These are phyloP conservation scores for Cheracebus regulus DNA, from an alignment of 2,797 vertebrate species.

Conservation along the genomic window DNA sequence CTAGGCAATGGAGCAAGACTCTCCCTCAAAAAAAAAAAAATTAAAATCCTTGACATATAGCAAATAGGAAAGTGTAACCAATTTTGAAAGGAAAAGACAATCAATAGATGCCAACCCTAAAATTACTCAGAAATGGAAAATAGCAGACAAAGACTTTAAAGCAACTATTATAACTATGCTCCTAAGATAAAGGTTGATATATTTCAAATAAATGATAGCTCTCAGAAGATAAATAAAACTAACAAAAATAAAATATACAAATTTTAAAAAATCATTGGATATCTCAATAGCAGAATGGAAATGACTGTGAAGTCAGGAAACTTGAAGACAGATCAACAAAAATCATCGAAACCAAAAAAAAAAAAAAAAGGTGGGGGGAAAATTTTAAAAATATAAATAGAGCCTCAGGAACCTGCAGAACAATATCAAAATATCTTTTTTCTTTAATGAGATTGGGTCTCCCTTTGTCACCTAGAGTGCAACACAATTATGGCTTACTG, in stretches of 20 bases:
- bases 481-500: background rate
- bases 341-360: background rate
- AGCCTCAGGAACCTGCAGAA: background rate
- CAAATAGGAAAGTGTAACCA: background rate
- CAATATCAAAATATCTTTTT: background rate
- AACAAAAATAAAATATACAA: background rate
- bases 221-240: background rate
- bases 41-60: background rate
- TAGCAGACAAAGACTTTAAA: constrained; percentile 2
- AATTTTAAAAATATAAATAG: background rate
- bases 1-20: background rate
- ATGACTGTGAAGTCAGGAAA: background rate
- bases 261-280: background rate
- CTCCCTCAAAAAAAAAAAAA: background rate
- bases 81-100: background rate
- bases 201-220: background rate
- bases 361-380: background rate
- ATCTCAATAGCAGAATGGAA: background rate
- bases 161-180: background rate
- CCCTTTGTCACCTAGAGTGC: background rate
- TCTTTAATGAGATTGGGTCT: background rate
- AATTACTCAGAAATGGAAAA: background rate
- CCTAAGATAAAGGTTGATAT: background rate
- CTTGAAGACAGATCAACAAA: background rate
- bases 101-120: background rate